A percentile compares a stretch with the other conserved stretches of the same genome.
Evolutionary conservation across 2,888 invertebrate genomes (phyloP).

Genomic region (Drosophila peninsularis): DNA sequence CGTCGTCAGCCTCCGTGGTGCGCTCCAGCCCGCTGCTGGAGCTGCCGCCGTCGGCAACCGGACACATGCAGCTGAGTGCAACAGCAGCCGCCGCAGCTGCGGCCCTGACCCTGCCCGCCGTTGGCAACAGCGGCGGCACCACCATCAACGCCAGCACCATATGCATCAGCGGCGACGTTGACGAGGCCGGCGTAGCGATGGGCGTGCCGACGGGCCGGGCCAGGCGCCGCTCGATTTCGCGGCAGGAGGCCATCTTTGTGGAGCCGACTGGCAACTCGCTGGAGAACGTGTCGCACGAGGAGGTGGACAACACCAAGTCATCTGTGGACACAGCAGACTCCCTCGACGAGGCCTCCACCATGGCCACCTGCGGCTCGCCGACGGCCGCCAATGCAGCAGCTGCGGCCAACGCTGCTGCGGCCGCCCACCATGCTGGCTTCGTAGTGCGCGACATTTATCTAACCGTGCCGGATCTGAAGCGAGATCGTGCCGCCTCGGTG

Average conservation of each 20-base stretch:
- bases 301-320: slow-evolving; percentile 65
- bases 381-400: slow-evolving; percentile 51
- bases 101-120: slow-evolving; percentile 67
- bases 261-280: slow-evolving; percentile 90
- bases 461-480: slow-evolving; percentile 92
- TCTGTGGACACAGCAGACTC: slow-evolving; percentile 76
- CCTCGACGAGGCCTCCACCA: slow-evolving; percentile 82
- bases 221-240: slow-evolving; percentile 90
- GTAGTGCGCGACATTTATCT: slow-evolving; percentile 90
- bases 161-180: slow-evolving; percentile 47
- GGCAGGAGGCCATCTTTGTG: slow-evolving; percentile 93
- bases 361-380: slow-evolving; percentile 83
- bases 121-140: slow-evolving; percentile 46
- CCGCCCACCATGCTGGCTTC: slow-evolving; percentile 66
- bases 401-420: slow-evolving; percentile 47
- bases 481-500: slow-evolving; percentile 94
- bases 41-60: slow-evolving; percentile 56
- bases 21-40: slow-evolving; percentile 82
- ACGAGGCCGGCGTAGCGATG: slow-evolving; percentile 71
- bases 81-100: slow-evolving; percentile 39
- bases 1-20: background rate
- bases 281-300: slow-evolving; percentile 88
- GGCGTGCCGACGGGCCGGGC: slow-evolving; percentile 81
- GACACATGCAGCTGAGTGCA: slow-evolving; percentile 32
- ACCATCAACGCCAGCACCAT: slow-evolving; percentile 7